Evolutionary conservation across 2,113 vertebrate species (phyloP).

Genomic region (Strix uralensis): DNA sequence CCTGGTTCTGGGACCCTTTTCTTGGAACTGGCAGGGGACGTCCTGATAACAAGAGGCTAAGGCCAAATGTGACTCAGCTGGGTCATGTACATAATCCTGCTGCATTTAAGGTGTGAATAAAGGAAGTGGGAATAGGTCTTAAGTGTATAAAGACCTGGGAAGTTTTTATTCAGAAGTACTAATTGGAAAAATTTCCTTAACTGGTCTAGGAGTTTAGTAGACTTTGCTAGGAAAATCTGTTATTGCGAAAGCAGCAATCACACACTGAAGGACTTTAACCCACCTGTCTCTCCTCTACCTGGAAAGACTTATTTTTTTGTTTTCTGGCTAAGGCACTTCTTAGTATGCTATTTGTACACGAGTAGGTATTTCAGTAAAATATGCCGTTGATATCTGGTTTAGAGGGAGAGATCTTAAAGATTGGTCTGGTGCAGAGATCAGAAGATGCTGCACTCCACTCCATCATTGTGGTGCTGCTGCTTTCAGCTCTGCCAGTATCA

Average conservation of each 20-base stretch:
- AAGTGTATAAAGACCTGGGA: background rate
- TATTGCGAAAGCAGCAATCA: background rate
- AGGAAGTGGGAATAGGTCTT: background rate
- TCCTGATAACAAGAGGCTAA: background rate
- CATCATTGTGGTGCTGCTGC: background rate
- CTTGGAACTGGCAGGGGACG: background rate
- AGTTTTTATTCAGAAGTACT: background rate
- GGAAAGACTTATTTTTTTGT: background rate
- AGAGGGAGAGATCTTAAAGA: background rate
- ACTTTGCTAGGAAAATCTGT: background rate
- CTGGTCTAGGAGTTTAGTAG: background rate
- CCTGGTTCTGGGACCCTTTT: background rate
- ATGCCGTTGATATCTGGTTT: background rate
- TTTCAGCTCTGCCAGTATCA: background rate
- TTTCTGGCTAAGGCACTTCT: background rate
- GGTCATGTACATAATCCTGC: background rate
- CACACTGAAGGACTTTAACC: background rate
- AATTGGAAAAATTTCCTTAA: background rate
- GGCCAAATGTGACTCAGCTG: background rate
- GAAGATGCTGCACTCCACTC: background rate
- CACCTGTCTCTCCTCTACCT: background rate
- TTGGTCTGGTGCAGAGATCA: background rate
- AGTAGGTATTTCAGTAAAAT: background rate
- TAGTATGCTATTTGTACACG: background rate
- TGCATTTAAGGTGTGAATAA: background rate